A percentile compares a stretch with the other conserved stretches of the same genome.
These are phyloP conservation scores for Allobates femoralis DNA, from an alignment of 2,797 vertebrate species.

Conservation along the genomic window DNA sequence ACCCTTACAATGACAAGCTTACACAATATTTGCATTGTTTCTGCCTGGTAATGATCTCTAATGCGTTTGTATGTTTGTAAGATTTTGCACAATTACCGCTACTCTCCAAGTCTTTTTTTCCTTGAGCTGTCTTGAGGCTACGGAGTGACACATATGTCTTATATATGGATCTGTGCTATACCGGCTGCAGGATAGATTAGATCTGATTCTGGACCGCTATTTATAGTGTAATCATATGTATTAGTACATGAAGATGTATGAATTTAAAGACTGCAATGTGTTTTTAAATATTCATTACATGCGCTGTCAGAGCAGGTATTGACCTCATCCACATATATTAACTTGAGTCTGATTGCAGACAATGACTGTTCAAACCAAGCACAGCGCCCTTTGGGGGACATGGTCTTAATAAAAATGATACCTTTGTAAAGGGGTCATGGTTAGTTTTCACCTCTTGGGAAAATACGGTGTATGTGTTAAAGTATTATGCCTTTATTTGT, in stretches of 20 bases:
- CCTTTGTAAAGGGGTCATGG: too few species aligned
- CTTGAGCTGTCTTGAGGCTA: not conserved
- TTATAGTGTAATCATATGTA: not conserved
- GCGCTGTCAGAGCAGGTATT: too few species aligned
- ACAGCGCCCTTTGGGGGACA: too few species aligned
- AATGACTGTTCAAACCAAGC: too few species aligned
- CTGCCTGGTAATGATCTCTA: slow-evolving; percentile 38
- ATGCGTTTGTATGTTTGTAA: slow-evolving; percentile 25
- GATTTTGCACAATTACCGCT: slow-evolving; percentile 11
- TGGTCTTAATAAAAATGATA: too few species aligned
- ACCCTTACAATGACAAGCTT: slow-evolving; percentile 40
- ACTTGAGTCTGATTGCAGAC: too few species aligned
- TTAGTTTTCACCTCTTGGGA: too few species aligned
- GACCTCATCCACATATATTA: too few species aligned
- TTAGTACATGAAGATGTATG: not conserved
- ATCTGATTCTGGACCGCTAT: not conserved
- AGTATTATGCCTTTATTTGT: too few species aligned
- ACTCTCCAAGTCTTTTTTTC: not conserved
- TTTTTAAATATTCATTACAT: too few species aligned
- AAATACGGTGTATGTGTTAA: too few species aligned
- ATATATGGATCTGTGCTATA: not conserved
- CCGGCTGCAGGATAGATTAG: not conserved
- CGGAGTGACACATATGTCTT: not conserved
- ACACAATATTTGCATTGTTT: slow-evolving; percentile 37
- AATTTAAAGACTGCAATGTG: not conserved